A percentile compares a stretch with the other conserved stretches of the same genome.
phyloP scores from a whole-genome alignment of 1,140 invertebrate species.

The Bombyx mori region DNA sequence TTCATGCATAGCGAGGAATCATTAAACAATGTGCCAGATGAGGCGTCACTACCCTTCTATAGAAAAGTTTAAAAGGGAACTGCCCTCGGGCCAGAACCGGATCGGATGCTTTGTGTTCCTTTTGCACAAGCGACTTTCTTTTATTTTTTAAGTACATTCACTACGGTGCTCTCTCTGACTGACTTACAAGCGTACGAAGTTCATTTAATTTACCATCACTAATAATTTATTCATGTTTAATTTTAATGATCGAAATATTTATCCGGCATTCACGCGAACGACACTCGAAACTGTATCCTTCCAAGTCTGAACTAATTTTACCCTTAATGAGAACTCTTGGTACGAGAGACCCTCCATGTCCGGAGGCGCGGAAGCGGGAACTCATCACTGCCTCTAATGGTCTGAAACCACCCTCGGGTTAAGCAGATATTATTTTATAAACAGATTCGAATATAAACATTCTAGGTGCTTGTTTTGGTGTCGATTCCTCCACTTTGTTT shows the following conservation, averaged over 20 bases:
- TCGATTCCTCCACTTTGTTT: slow-evolving; percentile 2
- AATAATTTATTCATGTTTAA: not conserved
- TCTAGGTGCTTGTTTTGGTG: slow-evolving; percentile 1
- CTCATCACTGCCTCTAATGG: slow-evolving; percentile 48
- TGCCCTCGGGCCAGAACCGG: slow-evolving; percentile 42
- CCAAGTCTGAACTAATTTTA: slow-evolving; percentile 35
- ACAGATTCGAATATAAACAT: slow-evolving; percentile 24
- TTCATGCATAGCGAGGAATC: slow-evolving; percentile 59
- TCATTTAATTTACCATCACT: not conserved
- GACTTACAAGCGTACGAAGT: not conserved
- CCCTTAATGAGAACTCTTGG: slow-evolving; percentile 41
- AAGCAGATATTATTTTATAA: slow-evolving; percentile 39
- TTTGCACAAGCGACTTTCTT: slow-evolving; percentile 13
- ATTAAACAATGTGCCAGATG: slow-evolving; percentile 62
- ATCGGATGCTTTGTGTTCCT: slow-evolving; percentile 36
- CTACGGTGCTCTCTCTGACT: not conserved
- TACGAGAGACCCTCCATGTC: slow-evolving; percentile 27
- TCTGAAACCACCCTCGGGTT: slow-evolving; percentile 32
- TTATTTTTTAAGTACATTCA: slow-evolving; percentile 1
- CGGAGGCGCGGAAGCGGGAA: slow-evolving; percentile 45
- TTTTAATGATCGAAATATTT: not conserved
- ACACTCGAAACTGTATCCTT: slow-evolving; percentile 31
- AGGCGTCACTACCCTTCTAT: slow-evolving; percentile 43
- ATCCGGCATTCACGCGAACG: slow-evolving; percentile 32
- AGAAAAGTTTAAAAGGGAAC: slow-evolving; percentile 58